A percentile compares a stretch with the other conserved stretches of the same genome.
Conservation (phyloP, 35 echinoderm and acorn worm species). For the Ptychodera flava region DNA sequence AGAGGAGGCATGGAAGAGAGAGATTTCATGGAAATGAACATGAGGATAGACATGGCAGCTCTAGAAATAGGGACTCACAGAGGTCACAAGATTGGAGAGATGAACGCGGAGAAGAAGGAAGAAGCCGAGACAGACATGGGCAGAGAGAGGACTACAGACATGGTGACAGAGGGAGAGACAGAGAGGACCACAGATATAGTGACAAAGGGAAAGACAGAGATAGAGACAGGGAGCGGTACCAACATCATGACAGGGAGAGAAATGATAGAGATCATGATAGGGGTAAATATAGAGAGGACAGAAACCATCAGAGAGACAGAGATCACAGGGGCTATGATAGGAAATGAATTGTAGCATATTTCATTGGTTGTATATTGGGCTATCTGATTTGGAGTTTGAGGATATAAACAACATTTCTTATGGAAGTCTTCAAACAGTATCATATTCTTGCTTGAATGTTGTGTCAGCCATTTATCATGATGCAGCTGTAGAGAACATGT, state of each 20-base stretch:
- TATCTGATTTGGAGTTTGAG: no score
- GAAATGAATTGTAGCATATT: no score
- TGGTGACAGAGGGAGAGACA: constrained; percentile 3
- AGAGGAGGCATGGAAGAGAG: background rate
- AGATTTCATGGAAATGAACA: background rate
- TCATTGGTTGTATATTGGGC: no score
- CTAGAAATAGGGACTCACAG: background rate
- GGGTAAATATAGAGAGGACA: constrained; percentile 16
- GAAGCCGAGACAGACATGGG: background rate
- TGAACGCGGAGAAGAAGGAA: background rate
- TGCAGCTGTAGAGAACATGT: no score
- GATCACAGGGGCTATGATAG: background rate
- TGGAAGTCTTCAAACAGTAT: no score
- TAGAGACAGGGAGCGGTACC: constrained; percentile 20
- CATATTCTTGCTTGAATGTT: no score
- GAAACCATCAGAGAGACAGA: background rate
- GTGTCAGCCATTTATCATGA: no score
- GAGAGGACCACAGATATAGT: background rate
- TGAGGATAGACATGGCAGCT: constrained; percentile 7
- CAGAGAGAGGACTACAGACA: background rate
- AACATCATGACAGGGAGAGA: background rate
- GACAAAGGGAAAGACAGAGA: constrained; percentile 19
- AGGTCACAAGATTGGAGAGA: background rate
- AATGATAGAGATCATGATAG: background rate
- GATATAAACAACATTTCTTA: no score